Base-by-base conservation (phyloP, 35 echinoderm and acorn worm genomes). In the Holothuria glaberrima region DNA sequence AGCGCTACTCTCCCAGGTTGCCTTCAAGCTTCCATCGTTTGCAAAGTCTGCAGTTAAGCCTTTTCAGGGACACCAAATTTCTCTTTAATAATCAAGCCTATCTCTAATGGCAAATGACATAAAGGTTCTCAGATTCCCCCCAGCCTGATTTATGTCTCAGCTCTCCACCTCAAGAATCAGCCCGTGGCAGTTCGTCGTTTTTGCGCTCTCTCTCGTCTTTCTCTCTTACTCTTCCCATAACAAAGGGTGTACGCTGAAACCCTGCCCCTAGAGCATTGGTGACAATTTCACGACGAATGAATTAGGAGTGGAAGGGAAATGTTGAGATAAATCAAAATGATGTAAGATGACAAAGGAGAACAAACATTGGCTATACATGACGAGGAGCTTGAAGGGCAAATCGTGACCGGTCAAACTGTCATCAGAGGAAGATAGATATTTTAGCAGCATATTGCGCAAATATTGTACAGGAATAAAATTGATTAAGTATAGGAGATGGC, bases 51-150 rank as follows among this genome's bases (percentile, higher is more conserved):
- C 50, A 54, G 50, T 54, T 54, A 9, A 54, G 38, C 21, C 46
- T 45, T 76, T 76, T 76, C 72, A 48, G 38, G 10, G 17, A 25
- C 4, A 48, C n/a, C 74, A 78, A 78, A 78, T 78, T 78, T 78
- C 74, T 35, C 74, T 78, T 78, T 78, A 78, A 78, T 78, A 48
- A 78, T 78, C 74, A 48, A 78, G 74, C 74, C 74, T 48, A 22
- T 12, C 20, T 78, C 74, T 78, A 48, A 78, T 78, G 36, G 74
- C 44, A 28, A 78, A 45, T 54, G 74, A 78, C 74, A 78, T 25
- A 50, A 78, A 78, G 74, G 38, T 28, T 78, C 74, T 78, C 74
- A 45, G 10, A 78, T 48, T 78, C 41, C 44, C 50, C 44, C 38
- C 21, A 22, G 4, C 20, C 44, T 54, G 74, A 78, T 78, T 78